A percentile compares a stretch with the other conserved stretches of the same genome.
Conservation (phyloP, 1,140 invertebrate species). For the Nebria ingens region DNA sequence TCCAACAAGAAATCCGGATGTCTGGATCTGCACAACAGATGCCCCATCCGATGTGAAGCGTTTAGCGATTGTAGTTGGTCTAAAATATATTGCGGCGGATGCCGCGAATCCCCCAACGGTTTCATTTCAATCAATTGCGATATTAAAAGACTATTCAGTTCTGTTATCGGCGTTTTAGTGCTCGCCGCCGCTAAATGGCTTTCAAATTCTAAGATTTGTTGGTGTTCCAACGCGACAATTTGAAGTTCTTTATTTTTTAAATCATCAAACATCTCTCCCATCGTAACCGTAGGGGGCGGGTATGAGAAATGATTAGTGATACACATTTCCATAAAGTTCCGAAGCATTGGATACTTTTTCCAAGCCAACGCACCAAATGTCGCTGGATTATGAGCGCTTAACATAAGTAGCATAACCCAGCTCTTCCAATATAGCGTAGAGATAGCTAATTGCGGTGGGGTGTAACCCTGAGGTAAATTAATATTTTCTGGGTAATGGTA, state of each 20-base stretch:
- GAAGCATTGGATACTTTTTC: constrained; percentile 85
- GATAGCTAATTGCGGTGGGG: constrained; percentile 82
- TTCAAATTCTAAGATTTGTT: constrained; percentile 87
- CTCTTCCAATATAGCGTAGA: constrained; percentile 88
- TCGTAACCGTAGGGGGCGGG: constrained; percentile 56
- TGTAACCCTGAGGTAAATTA: constrained; percentile 69
- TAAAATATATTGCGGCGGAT: constrained; percentile 63
- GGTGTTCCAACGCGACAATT: constrained; percentile 61
- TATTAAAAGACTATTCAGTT: constrained; percentile 77
- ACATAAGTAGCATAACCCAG: constrained; percentile 81
- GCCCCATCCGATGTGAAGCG: constrained; percentile 70
- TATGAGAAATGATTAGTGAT: constrained; percentile 74
- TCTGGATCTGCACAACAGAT: constrained; percentile 78
- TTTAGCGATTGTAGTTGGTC: constrained; percentile 77
- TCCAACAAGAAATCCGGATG: constrained; percentile 88
- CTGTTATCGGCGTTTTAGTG: constrained; percentile 78
- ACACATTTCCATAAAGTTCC: constrained; percentile 91
- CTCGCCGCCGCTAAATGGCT: constrained; percentile 81
- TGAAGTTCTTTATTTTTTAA: constrained; percentile 40
- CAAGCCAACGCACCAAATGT: constrained; percentile 78
- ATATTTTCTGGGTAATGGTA: constrained; percentile 93
- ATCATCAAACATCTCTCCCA: constrained; percentile 25
- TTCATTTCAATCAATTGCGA: constrained; percentile 70
- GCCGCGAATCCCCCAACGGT: constrained; percentile 66
- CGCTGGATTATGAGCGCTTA: constrained; percentile 84